Percentiles rank a stretch among this genome's conserved stretches.
phyloP scores from a whole-genome alignment of 1,140 invertebrate genomes.

The Rhyacophila brunnea region DNA sequence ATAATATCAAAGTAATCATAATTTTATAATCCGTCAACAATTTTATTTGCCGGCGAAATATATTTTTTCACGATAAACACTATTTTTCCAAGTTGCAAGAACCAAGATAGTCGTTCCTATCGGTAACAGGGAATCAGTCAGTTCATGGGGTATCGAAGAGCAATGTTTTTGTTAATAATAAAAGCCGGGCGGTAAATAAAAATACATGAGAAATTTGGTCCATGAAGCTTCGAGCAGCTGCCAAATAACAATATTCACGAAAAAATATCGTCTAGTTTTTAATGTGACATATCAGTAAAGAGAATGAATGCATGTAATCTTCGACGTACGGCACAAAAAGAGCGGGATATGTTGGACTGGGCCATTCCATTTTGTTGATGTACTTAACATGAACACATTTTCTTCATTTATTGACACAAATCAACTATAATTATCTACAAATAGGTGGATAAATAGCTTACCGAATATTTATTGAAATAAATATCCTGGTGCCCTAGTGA shows the following conservation, averaged over 20 bases:
- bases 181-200: not conserved
- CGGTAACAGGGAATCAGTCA: too few relatives aligned
- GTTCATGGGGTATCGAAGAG: too few relatives aligned
- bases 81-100: too few relatives aligned
- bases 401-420: conserved; percentile 18
- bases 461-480: conserved; percentile 56
- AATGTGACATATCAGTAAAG: too few relatives aligned
- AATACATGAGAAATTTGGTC: too few relatives aligned
- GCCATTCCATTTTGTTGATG: conserved; percentile 45
- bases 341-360: conserved; percentile 48
- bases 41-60: not conserved
- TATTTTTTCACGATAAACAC: not conserved
- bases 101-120: too few relatives aligned
- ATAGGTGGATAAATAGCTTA: conserved; percentile 39
- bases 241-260: not conserved
- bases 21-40: too few relatives aligned
- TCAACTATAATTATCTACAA: not conserved
- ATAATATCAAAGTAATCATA: not conserved
- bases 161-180: not conserved
- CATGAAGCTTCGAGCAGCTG: too few relatives aligned
- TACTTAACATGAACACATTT: conserved; percentile 20
- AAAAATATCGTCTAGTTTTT: not conserved
- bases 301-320: too few relatives aligned
- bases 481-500: conserved; percentile 54
- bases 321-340: conserved; percentile 39